Evolutionary conservation across 2,113 vertebrate species (phyloP), one percentile per base, ranked within the genome.

Genomic region (Willisornis vidua): DNA sequence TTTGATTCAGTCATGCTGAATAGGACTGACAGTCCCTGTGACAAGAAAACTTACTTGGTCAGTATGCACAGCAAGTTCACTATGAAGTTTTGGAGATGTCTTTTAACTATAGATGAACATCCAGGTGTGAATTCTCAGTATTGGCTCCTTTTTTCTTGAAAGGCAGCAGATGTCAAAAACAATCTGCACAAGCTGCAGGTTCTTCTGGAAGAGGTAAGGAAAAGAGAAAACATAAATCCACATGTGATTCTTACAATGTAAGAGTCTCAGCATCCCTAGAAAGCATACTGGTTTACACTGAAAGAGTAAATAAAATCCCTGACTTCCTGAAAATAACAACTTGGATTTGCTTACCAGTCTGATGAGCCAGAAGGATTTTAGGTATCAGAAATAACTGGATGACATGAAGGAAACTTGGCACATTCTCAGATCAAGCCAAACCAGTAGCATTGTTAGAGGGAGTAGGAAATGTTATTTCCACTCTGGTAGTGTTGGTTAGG

Each of bases 1-100:
- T 94, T 59, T 0, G 1, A 46, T 76, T 76, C 25, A 19, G 14
- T 54, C 46, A 26, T 13, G 28, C 61, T 0, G 0, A 78, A 54
- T 41, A 49, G 77, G 71, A 52, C 41, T 67, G 59, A 39, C 37
- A 57, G 63, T 70, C 37, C 57, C 66, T 1, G 2, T 59, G 82
- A 80, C 28, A 62, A 46, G 71, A 79, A 75, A 31, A 4, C 14
- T 83, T 51, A 3, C 13, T 73, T 37, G 39, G 35, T 80, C 59
- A 46, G 12, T 72, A n/a, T 3, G 8, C 48, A n/a, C 25, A 52
- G 65, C n/a, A 74, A 12, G n/a, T 29, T 20, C 1, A 3, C 33
- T 37, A 37, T 49, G 68, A 66, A 45, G 49, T 55, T 68, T 76
- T 68, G 24, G 82, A 88, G 23, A 26, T 58, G 48, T 87, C 37